phyloP scores from a whole-genome alignment of 2,888 invertebrate genomes.

The Metopia argyrocephala region DNA sequence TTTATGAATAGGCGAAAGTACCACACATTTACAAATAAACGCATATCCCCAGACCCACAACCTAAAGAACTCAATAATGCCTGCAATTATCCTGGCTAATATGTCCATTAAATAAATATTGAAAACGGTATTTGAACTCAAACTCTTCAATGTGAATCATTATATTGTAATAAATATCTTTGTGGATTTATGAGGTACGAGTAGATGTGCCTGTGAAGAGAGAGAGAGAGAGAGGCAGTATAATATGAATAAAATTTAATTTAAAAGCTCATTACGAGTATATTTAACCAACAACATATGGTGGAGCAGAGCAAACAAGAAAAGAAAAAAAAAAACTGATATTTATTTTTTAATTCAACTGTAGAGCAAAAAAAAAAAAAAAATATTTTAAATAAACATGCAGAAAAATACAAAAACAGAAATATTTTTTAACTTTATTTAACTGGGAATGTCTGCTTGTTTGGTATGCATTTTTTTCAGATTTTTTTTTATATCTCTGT shows the following conservation, averaged over 20 bases:
- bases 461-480: slow-evolving; percentile 2
- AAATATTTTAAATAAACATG: slow-evolving; percentile 1
- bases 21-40: background rate
- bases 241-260: background rate
- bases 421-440: background rate
- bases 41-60: background rate
- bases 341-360: too few relatives aligned
- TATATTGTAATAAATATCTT: too few relatives aligned
- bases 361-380: background rate
- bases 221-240: background rate
- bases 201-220: too few relatives aligned
- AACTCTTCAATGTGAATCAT: too few relatives aligned
- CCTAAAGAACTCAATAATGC: too few relatives aligned
- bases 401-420: slow-evolving; percentile 15
- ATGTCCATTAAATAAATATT: too few relatives aligned
- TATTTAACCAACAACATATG: slow-evolving; percentile 22
- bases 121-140: too few relatives aligned
- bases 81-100: too few relatives aligned
- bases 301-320: too few relatives aligned
- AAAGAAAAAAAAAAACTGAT: too few relatives aligned
- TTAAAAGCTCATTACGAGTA: slow-evolving; percentile 26
- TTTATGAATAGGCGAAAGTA: too few relatives aligned
- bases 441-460: background rate
- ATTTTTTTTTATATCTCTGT: background rate
- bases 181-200: too few relatives aligned